These are phyloP conservation scores for Schizaphis graminum DNA, from an alignment of 2,888 invertebrate species.

Conservation along the genomic window DNA sequence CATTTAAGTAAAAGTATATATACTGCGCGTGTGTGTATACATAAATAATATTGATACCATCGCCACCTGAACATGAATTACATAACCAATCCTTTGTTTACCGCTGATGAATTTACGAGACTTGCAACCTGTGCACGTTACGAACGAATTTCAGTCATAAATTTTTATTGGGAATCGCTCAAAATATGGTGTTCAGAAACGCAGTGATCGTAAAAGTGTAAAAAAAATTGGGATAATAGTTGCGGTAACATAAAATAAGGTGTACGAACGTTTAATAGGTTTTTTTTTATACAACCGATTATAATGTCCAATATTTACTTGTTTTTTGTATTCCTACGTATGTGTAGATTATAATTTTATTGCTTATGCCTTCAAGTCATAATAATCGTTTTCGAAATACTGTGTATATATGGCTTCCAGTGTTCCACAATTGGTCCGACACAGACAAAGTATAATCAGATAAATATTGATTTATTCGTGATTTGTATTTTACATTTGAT, in stretches of 20 bases:
- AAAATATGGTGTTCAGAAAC: constrained; percentile 4
- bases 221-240: constrained; percentile 35
- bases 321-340: neutral
- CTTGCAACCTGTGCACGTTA: neutral
- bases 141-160: constrained; percentile 25
- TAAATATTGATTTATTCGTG: constrained; percentile 30
- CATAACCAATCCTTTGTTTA: constrained; percentile 36
- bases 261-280: constrained; percentile 42
- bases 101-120: constrained; percentile 49
- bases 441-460: constrained; percentile 21
- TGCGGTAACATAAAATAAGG: constrained; percentile 40
- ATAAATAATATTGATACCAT: neutral
- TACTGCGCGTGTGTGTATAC: no score
- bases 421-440: constrained; percentile 5
- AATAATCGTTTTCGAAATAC: constrained; percentile 46
- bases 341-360: constrained; percentile 57
- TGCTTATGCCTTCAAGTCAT: constrained; percentile 40
- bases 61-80: neutral
- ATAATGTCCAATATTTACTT: constrained; percentile 48
- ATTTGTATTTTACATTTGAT: neutral
- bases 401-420: neutral
- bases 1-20: neutral
- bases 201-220: neutral
- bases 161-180: constrained; percentile 26
- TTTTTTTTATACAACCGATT: constrained; percentile 26